Base-by-base conservation (phyloP, 2,113 vertebrate species). In the Chaetorhynchus papuensis region DNA sequence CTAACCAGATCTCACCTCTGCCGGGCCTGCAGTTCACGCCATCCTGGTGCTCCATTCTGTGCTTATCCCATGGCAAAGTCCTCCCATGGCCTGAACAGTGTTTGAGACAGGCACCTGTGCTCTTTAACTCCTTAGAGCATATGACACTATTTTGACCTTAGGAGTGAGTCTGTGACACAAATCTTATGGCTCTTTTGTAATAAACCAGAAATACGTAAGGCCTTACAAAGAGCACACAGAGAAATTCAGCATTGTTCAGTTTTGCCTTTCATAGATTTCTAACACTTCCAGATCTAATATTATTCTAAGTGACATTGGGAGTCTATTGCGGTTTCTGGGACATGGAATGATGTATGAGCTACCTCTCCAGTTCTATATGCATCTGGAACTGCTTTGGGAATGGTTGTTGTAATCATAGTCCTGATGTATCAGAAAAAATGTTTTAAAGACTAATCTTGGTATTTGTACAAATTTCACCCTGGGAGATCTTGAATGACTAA, bases 21-120 rank as follows among this genome's bases (percentile, higher is more conserved):
- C 24, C 7, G 26, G n/a, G 20, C n/a, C 10, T 47, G 56, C n/a
- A 20, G 20, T n/a, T 47, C 30, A 41, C 1, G 0, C 20, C 19
- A 30, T 30, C 16, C 41, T 11, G 15, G 10, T 6, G 1, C 28
- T 54, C 24, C 41, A 4, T 47, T 21, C 41, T 63, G 9, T 30
- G 8, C 24, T n/a, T 70, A 24, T 30, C 22, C 41, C 39, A n/a
- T 15, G 9, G 13, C 10, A 41, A n/a, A 54, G 10, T 21, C 20
- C 7, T 70, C 47, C 41, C 24, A 17, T 63, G 30, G 16, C 20
- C 16, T 54, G 19, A 63, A 11, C 3, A 61, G 28, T 16, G 6
- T 45, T 70, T 39, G 23, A 61, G 19, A 45, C 8, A 53, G 28
- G 2, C 12, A 23, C 5, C 28, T n/a, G 13, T 61, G 19, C 10